A percentile compares a stretch with the other conserved stretches of the same genome.
Evolutionary conservation across 2,888 invertebrate genomes (phyloP).

Genomic region (Prosopocoilus inquinatus): DNA sequence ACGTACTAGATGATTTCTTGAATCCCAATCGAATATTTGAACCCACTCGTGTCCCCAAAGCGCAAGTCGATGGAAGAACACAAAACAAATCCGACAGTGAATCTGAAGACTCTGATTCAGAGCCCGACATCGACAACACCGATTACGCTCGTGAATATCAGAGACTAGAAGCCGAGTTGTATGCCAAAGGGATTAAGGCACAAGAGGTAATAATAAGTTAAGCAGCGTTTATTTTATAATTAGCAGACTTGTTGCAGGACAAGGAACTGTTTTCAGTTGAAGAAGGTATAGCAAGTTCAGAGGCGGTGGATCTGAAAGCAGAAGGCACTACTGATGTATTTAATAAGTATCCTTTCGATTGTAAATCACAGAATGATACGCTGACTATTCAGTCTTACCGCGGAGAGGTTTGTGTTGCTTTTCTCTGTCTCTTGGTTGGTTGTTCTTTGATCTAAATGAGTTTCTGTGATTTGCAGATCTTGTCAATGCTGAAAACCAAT

Average conservation of each 20-base stretch:
- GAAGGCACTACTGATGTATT: conserved; percentile 8
- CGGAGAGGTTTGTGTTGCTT: conserved; percentile 4
- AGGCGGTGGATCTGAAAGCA: not conserved
- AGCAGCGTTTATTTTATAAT: not conserved
- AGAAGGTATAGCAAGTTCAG: not conserved
- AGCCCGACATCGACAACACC: conserved; percentile 9
- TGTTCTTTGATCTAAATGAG: too few species aligned
- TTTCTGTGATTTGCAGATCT: not conserved
- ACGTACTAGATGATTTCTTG: conserved; percentile 21
- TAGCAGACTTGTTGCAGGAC: conserved; percentile 11
- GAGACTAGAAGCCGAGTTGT: conserved; percentile 35
- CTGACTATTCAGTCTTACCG: conserved; percentile 16
- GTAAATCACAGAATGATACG: conserved; percentile 4
- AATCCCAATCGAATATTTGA: conserved; percentile 19
- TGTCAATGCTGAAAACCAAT: conserved; percentile 9
- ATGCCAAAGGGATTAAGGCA: conserved; percentile 24
- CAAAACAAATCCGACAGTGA: conserved; percentile 13
- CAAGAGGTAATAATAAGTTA: conserved; percentile 10
- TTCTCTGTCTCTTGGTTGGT: not conserved
- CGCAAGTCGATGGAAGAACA: conserved; percentile 20
- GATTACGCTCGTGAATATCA: conserved; percentile 39
- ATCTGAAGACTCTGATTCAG: conserved; percentile 20
- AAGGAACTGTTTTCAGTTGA: conserved; percentile 3
- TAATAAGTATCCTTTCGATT: conserved; percentile 13
- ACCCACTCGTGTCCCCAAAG: conserved; percentile 15